These are phyloP conservation scores for Prunella fulvescens DNA, from an alignment of 2,113 vertebrate genomes.

Conservation along the genomic window DNA sequence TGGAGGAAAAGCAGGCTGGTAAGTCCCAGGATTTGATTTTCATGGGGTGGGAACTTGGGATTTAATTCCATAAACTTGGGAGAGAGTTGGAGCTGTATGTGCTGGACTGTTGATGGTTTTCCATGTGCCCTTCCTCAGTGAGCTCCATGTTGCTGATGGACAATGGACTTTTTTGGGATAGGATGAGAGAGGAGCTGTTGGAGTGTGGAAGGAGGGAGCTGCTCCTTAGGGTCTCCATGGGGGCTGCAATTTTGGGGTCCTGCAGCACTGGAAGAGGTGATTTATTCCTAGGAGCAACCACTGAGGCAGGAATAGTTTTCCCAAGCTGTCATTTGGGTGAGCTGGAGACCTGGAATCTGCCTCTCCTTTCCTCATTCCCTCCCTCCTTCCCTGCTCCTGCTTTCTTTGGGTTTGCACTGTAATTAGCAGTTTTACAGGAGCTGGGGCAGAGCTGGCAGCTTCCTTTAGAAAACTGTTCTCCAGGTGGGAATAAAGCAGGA, in stretches of 20 bases:
- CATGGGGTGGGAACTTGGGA: neutral
- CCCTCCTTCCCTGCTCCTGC: neutral
- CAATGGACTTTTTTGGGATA: neutral
- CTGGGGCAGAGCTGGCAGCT: neutral
- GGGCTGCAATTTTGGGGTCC: neutral
- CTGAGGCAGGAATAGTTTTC: conserved; percentile 40
- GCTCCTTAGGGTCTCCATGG: neutral
- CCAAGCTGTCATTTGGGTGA: conserved; percentile 24
- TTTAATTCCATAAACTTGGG: neutral
- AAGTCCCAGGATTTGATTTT: neutral
- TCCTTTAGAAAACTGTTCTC: neutral
- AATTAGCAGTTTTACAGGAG: neutral
- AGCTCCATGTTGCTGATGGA: neutral
- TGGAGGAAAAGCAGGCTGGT: neutral
- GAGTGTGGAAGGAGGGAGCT: fast-evolving
- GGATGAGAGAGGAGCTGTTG: neutral
- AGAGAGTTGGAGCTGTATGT: neutral
- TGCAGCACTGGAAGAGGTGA: neutral
- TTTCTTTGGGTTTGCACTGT: conserved; percentile 9
- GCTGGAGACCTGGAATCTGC: neutral
- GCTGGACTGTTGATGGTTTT: neutral
- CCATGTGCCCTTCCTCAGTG: fast-evolving
- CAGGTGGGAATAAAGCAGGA: neutral
- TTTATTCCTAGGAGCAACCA: conserved; percentile 62
- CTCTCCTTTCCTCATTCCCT: neutral